Conservation (phyloP, 1,140 invertebrate species). For the Cyrtorhinus lividipennis region DNA sequence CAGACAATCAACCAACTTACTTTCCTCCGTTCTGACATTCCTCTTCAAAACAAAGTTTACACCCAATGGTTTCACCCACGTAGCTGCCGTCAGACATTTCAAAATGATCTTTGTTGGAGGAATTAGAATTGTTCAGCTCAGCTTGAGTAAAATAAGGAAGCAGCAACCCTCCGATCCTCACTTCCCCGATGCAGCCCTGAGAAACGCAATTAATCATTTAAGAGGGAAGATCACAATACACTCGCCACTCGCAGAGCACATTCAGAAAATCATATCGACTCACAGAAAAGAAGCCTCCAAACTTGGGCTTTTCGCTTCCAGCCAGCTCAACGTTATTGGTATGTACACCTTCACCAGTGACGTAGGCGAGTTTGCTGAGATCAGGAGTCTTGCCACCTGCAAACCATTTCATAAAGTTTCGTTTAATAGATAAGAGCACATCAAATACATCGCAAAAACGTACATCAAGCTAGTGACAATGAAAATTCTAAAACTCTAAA, state of each 20-base stretch:
- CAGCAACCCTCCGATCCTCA: constrained; percentile 65
- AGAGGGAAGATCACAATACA: too few relatives aligned
- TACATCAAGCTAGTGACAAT: too few relatives aligned
- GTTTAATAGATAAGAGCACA: too few relatives aligned
- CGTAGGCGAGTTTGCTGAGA: not conserved
- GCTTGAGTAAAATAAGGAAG: constrained; percentile 73
- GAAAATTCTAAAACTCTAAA: too few relatives aligned
- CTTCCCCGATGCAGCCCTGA: constrained; percentile 81
- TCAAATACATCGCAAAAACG: too few relatives aligned
- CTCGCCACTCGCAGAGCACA: too few relatives aligned
- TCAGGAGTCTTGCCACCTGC: not conserved
- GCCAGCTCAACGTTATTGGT: not conserved
- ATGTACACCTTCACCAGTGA: not conserved
- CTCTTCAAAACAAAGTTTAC: constrained; percentile 65
- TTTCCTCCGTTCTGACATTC: constrained; percentile 73
- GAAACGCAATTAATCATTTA: too few relatives aligned
- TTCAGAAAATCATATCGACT: not conserved
- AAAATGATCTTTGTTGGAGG: constrained; percentile 36
- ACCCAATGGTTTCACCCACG: constrained; percentile 39
- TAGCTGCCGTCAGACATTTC: constrained; percentile 31
- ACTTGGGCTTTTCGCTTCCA: not conserved
- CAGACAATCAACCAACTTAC: too few relatives aligned
- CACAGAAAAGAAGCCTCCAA: not conserved
- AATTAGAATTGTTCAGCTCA: constrained; percentile 48
- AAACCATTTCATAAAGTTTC: too few relatives aligned